A percentile compares a stretch with the other conserved stretches of the same genome.
phyloP scores from a whole-genome alignment of 2,113 vertebrate genomes.

The Haemorhous mexicanus region DNA sequence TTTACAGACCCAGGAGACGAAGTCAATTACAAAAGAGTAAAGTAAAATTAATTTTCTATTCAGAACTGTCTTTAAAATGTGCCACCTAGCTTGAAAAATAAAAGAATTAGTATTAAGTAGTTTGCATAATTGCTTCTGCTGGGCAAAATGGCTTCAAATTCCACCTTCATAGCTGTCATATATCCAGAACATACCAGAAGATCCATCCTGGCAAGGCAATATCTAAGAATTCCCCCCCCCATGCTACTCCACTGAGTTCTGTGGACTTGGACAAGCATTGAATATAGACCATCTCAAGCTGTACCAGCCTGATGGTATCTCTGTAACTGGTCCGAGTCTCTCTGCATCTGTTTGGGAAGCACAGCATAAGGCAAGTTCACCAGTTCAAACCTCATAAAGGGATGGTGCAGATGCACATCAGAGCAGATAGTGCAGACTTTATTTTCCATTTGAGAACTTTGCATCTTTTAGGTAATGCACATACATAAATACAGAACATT shows the following conservation, averaged over 20 bases:
- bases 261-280: background rate
- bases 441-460: background rate
- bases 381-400: background rate
- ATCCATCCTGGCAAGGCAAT: background rate
- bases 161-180: background rate
- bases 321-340: background rate
- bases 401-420: conserved; percentile 2
- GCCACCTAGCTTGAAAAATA: background rate
- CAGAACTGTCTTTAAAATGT: background rate
- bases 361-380: conserved; percentile 33
- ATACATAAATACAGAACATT: background rate
- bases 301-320: background rate
- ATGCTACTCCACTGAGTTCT: background rate
- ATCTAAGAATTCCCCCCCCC: background rate
- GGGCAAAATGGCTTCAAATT: background rate
- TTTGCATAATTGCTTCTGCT: background rate
- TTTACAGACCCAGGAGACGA: background rate
- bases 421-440: background rate
- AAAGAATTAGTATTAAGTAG: background rate
- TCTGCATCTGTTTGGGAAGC: conserved; percentile 22
- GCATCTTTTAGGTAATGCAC: conserved; percentile 24
- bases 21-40: background rate
- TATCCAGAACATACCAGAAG: background rate
- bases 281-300: background rate
- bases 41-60: conserved; percentile 34